These are phyloP conservation scores for Meriones unguiculatus DNA, from an alignment of 2,113 vertebrate genomes.

Conservation along the genomic window DNA sequence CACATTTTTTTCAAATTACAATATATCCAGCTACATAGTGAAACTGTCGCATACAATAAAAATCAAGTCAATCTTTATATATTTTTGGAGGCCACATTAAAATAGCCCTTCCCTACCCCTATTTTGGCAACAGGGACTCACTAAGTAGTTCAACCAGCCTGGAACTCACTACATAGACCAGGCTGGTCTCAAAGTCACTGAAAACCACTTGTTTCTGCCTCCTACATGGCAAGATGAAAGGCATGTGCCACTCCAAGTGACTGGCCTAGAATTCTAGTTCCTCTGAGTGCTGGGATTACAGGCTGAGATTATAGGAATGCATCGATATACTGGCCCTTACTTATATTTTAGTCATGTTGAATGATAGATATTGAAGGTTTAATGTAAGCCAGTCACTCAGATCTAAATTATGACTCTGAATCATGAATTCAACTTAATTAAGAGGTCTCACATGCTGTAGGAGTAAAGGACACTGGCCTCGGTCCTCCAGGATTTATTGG, in stretches of 20 bases:
- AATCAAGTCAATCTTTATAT: background rate
- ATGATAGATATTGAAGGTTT: background rate
- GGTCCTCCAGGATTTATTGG: conserved; percentile 95
- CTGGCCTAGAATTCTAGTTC: background rate
- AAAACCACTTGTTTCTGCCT: background rate
- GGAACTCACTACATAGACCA: background rate
- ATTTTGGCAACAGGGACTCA: background rate
- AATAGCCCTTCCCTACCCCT: background rate
- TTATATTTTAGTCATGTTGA: conserved; percentile 30
- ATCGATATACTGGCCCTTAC: background rate
- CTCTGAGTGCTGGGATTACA: background rate
- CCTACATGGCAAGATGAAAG: background rate
- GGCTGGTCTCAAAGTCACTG: background rate
- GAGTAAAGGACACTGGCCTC: conserved; percentile 95
- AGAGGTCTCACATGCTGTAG: conserved; percentile 92
- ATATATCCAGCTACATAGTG: background rate
- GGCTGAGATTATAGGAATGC: background rate
- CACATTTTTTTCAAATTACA: background rate
- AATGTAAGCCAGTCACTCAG: conserved; percentile 14
- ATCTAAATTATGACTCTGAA: conserved; percentile 31
- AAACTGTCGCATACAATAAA: background rate
- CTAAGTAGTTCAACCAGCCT: background rate
- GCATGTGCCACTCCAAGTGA: background rate
- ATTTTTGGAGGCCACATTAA: background rate
- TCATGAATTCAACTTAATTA: conserved; percentile 50